Base-by-base conservation (phyloP, 1,140 invertebrate species). In the Periplaneta americana region DNA sequence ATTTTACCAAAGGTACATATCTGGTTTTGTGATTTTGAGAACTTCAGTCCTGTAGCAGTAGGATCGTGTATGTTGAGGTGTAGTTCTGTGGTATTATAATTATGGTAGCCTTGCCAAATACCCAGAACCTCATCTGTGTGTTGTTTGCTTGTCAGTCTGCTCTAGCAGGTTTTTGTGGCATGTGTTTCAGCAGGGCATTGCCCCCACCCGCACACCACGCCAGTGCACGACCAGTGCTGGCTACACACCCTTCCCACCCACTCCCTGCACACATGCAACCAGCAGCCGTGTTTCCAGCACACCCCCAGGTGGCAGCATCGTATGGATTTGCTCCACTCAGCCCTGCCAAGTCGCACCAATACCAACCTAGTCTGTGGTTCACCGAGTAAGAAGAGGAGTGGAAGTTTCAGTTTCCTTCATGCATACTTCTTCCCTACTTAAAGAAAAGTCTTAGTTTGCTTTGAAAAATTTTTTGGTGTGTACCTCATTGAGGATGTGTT, bases 151-250 rank as follows among this genome's bases (percentile, higher is more conserved):
- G n/a, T n/a, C n/a, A 18, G 22, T 48, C 48, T 57, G 48, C 76
- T 78, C n/a, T 34, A 78, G 76, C 76, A 36, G 33, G 76, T n/a
- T 36, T n/a, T 34, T 22, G 36, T 74, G 36, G 48, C 35, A 32
- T 80, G 33, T 81, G 80, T 81, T 81, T 32, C 80, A 81, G 80
- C 37, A 77, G 80, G 76, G 80, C 80, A 22, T 36, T 81, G 83
- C 91, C 91, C 8, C 95, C 95, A 17, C 95, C 95, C 82, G 95
- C 95, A 39, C 95, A 96, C 88, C 96, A 97, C 88, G 93, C 94
- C 85, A 95, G 93, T 85, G 94, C 94, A 82, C 90, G 95, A 84
- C 94, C 95, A 83, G 92, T 96, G 79, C 87, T 95, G 84, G 91
- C 94, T n/a, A 91, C 92, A 79, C 91, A 92, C 86, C 90, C 94